Evolutionary conservation across 2,888 invertebrate species (phyloP), one percentile per base, ranked within the genome.

Genomic region (Timandra comae): DNA sequence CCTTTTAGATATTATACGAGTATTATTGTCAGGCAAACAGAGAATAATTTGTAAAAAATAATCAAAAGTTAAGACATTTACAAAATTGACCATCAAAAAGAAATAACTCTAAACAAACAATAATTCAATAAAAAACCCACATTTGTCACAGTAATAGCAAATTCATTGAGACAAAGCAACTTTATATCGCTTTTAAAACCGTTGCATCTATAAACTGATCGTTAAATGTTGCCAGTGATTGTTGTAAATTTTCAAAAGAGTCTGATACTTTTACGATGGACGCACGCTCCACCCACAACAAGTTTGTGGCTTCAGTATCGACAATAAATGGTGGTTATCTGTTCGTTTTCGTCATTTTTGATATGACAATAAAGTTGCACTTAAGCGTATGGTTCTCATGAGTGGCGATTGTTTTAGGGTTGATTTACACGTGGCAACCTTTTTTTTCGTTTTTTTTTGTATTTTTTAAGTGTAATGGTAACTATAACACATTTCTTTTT

Each of bases 141-240:
- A 59, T 67, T 59, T 63, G 59, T 65, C 67, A 65, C 63, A 43
- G 51, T 65, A 55, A 73, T 59, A 53, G 60, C 47, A 46, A 45
- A 57, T 68, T 60, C 61, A 68, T 66, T 75, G 69, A 74, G 70
- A 73, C 70, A 72, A 72, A 72, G 70, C 67, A 67, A 69, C 58
- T 77, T 77, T 75, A 77, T 70, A 75, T 64, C 64, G 70, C 69
- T 70, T 72, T 81, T 78, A 68, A 78, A 79, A 74, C 75, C 69
- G 63, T 57, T 54, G 64, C 70, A 76, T 79, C 82, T 77, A 81
- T 84, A 84, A 82, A 84, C 78, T 74, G 76, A 42, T 77, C 77
- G 81, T 85, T 81, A 84, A 84, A 81, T 81, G 78, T 77, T 72
- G 64, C 64, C 56, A 63, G 64, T 68, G 74, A 74, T 79, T 75